Base-by-base conservation (phyloP, 2,113 vertebrate genomes). In the Chinchilla lanigera region DNA sequence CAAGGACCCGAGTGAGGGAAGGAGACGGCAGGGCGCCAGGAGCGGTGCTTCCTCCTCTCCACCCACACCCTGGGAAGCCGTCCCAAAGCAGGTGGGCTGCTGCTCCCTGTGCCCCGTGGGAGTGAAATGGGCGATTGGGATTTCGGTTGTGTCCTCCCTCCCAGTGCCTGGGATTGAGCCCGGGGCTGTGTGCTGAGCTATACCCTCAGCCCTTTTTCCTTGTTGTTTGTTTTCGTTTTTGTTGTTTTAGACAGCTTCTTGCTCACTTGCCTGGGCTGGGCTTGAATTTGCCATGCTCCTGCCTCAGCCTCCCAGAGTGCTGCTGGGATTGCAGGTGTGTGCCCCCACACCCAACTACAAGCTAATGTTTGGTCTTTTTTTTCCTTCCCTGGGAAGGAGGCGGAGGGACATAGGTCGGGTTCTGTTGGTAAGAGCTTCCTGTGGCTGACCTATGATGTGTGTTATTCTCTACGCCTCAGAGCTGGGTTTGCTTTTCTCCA, bases 11-110 rank as follows among this genome's bases (percentile, higher is more conserved):
- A 10, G 77, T 77, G 63, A 80, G 47, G 5, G 38, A 60, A 47
- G 61, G 12, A 65, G 33, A 78, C 56, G 58, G 44, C 38, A 52
- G 16, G 24, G n/a, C 11, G 28, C 89, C 84, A 92, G 85, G 77
- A 93, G 30, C 22, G 33, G 81, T 85, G 65, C 94, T 90, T 73
- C 63, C 85, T 87, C 10, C 41, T 82, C 61, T 89, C n/a, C 83
- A 35, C 61, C 41, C 19, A 78, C 30, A 19, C 28, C 84, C 75
- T 30, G 12, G 69, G 86, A 88, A 84, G 67, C 69, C 8, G 44
- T 47, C 44, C n/a, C 38, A 50, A 90, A 58, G 50, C 75, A 52
- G 87, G 54, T 1, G 47, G 50, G 13, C 44, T 65, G 84, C 47
- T 60, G 30, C 38, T 54, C n/a, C 75, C 56, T 28, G 80, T 71